Conservation (phyloP, 2,888 invertebrate species). For the Pseudoips prasinana region DNA sequence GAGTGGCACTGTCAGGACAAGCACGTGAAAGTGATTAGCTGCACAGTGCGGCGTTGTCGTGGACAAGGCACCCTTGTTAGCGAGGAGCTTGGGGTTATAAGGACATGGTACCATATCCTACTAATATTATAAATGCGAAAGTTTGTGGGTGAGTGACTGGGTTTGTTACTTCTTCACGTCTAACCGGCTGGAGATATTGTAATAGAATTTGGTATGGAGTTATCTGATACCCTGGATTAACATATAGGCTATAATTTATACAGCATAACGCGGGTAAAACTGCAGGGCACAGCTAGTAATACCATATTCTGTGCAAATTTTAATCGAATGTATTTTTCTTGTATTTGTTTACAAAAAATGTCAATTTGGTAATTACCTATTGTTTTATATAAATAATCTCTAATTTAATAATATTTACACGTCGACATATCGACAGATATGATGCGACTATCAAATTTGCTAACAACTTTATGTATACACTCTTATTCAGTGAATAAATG, state of each 20-base stretch:
- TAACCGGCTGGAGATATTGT: not conserved
- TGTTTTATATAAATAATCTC: not conserved
- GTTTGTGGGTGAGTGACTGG: no score
- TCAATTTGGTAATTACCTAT: not conserved
- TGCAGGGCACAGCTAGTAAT: no score
- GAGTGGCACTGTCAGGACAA: constrained; percentile 49
- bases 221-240: no score
- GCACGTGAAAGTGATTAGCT: constrained; percentile 77
- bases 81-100: constrained; percentile 28
- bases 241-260: no score
- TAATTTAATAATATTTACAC: no score
- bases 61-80: constrained; percentile 60
- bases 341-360: not conserved
- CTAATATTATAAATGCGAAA: no score
- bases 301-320: no score
- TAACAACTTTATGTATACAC: not conserved
- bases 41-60: constrained; percentile 64
- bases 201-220: no score
- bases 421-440: no score
- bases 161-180: not conserved
- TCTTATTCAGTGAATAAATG: no score
- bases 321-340: not conserved
- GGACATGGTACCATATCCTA: constrained; percentile 1
- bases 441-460: not conserved
- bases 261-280: no score